phyloP scores from a whole-genome alignment of 2,888 invertebrate species.

The Strigamia maritima region DNA sequence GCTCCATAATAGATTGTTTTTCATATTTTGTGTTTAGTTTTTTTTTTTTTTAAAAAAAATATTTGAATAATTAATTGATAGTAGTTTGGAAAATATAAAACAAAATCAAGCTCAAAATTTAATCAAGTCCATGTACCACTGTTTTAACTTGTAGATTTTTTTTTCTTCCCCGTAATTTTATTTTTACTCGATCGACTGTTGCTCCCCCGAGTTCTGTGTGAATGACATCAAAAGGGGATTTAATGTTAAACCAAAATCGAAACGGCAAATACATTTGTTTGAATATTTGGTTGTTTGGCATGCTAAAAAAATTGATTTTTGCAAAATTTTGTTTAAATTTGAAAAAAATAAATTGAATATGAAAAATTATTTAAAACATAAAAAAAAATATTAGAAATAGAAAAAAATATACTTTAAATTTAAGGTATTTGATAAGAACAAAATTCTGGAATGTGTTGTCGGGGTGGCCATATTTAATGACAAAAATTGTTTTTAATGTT shows the following conservation, averaged over 20 bases:
- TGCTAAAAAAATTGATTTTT: not conserved
- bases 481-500: not conserved
- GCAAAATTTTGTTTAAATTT: not conserved
- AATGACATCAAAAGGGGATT: conserved; percentile 42
- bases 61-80: not conserved
- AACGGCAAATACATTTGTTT: conserved; percentile 28
- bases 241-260: conserved; percentile 15
- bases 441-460: conserved; percentile 13
- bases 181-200: conserved; percentile 36
- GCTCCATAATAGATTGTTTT: conserved; percentile 15
- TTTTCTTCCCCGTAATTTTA: conserved; percentile 16
- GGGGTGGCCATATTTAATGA: conserved; percentile 7
- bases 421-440: not conserved
- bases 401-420: not conserved
- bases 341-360: not conserved
- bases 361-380: not conserved
- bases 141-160: conserved; percentile 26
- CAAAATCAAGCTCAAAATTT: conserved; percentile 16
- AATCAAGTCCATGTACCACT: conserved; percentile 37
- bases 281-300: conserved; percentile 5
- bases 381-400: not conserved
- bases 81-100: not conserved
- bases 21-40: not conserved
- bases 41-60: not conserved
- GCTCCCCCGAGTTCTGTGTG: conserved; percentile 42